phyloP scores from a whole-genome alignment of 2,888 invertebrate genomes.

The Escarpia spicata region DNA sequence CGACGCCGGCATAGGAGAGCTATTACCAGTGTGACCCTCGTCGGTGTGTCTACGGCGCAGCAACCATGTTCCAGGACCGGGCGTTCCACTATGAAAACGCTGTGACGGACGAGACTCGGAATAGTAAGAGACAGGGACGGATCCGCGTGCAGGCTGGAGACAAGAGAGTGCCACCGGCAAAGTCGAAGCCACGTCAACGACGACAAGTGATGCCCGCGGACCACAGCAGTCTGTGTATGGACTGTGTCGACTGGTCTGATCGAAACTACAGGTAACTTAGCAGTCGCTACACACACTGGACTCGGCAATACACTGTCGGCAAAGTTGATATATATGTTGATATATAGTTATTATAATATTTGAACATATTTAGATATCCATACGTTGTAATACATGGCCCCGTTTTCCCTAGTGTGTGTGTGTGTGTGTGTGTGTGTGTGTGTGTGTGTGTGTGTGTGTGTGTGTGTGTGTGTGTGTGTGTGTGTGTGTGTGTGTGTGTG shows the following conservation, averaged over 20 bases:
- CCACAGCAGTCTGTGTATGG: slow-evolving; percentile 25
- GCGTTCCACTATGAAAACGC: background rate
- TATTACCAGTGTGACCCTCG: background rate
- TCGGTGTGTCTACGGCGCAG: background rate
- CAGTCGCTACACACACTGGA: background rate
- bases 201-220: slow-evolving; percentile 7
- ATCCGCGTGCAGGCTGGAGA: slow-evolving; percentile 38
- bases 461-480: slow-evolving; percentile 22
- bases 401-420: no score
- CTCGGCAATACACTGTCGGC: background rate
- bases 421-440: background rate
- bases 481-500: slow-evolving; percentile 26
- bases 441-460: background rate
- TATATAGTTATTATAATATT: no score
- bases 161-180: slow-evolving; percentile 40
- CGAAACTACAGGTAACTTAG: slow-evolving; percentile 18
- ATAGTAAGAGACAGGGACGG: background rate
- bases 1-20: background rate
- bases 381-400: no score
- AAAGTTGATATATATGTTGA: no score
- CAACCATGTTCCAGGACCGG: slow-evolving; percentile 13
- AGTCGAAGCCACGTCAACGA: slow-evolving; percentile 34
- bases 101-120: background rate
- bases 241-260: slow-evolving; percentile 23
- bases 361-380: no score